Evolutionary conservation across 1,140 invertebrate genomes (phyloP), one percentile per base, ranked within the genome.

Genomic region (Heliothis subflexa): DNA sequence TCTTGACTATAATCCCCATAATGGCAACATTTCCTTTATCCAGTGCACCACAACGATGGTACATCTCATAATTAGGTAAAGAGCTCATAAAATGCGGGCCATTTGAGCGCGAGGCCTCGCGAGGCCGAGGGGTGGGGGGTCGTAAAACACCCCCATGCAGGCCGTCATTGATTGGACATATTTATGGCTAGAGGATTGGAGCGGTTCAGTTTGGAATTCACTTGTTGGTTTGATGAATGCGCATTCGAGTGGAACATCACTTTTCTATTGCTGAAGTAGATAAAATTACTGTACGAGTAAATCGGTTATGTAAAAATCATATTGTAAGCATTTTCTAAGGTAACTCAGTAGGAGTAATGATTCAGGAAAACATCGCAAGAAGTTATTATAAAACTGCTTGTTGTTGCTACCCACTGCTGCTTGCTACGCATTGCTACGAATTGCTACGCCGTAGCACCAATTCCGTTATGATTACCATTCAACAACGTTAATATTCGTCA

Each of bases 1-100:
- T 13, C 55, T 28, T 59, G 1, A 10, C 18, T 14, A 57, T 57
- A 57, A 57, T 57, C 12, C 5, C 18, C 10, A 57, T 57, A 57
- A 57, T 57, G 5, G 18, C 3, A 25, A 59, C 21, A 28, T 40
- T 55, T 47, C 28, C 55, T 40, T n/a, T 25, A 28, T 11, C 16
- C 16, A 59, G 18, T 66, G 62, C 40, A 49, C 54, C 55, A 59
- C 33, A 47, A 55, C 62, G 33, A 16, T 59, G 14, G 16, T 61
- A 74, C 18, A 47, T 21, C 45, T 11, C 55, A 59, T 74, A 74
- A 74, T 61, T 74, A 74, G 71, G 54, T 74, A 59, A 71, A 72
- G 71, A 49, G 55, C 54, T 59, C 54, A 61, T 74, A 74, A 74
- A 74, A 61, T 74, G 55, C 54, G 71, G 55, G 18, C 55, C 71